Percentiles rank a stretch among this genome's conserved stretches.
phyloP scores from a whole-genome alignment of 2,113 vertebrate genomes.

The Rattus rattus region DNA sequence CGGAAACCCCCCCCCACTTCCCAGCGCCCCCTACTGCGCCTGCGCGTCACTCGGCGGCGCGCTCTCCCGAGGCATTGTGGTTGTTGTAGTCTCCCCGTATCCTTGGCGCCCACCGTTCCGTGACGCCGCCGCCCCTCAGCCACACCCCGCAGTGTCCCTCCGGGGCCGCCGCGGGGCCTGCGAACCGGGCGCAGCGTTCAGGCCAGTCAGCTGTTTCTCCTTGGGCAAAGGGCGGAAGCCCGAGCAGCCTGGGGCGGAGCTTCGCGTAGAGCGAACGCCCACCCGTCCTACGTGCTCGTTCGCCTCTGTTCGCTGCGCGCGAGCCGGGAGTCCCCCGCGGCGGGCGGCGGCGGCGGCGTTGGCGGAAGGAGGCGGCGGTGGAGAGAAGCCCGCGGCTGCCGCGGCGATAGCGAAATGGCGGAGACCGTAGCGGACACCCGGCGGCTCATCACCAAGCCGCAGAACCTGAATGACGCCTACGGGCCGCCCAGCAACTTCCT shows the following conservation, averaged over 20 bases:
- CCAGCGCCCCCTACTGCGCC: accelerated
- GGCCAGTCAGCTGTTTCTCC: constrained; percentile 24
- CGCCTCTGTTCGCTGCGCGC: constrained; percentile 67
- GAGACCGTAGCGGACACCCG: constrained; percentile 97
- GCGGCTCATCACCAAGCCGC: constrained; percentile 95
- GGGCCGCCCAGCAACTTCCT: constrained; percentile 99
- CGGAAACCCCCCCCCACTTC: not conserved
- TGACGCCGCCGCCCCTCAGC: not conserved
- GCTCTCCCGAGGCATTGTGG: constrained; percentile 71
- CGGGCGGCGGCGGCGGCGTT: constrained; percentile 45
- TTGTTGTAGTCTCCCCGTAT: constrained; percentile 72
- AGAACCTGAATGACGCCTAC: constrained; percentile 97
- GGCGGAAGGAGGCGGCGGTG: constrained; percentile 43
- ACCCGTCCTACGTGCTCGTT: constrained; percentile 69
- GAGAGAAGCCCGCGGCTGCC: constrained; percentile 54
- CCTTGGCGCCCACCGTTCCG: constrained; percentile 35
- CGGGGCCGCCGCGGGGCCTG: not conserved
- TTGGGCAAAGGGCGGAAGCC: constrained; percentile 39
- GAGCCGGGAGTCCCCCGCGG: constrained; percentile 72
- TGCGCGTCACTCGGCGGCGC: accelerated
- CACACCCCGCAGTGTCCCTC: not conserved
- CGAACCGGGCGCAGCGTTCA: accelerated
- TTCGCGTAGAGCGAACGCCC: constrained; percentile 14
- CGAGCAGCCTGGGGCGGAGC: constrained; percentile 61
- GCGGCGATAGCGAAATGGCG: constrained; percentile 89